A percentile compares a stretch with the other conserved stretches of the same genome.
These are phyloP conservation scores for Gymnothorax reevesii DNA, from an alignment of 2,797 vertebrate species.

Conservation along the genomic window DNA sequence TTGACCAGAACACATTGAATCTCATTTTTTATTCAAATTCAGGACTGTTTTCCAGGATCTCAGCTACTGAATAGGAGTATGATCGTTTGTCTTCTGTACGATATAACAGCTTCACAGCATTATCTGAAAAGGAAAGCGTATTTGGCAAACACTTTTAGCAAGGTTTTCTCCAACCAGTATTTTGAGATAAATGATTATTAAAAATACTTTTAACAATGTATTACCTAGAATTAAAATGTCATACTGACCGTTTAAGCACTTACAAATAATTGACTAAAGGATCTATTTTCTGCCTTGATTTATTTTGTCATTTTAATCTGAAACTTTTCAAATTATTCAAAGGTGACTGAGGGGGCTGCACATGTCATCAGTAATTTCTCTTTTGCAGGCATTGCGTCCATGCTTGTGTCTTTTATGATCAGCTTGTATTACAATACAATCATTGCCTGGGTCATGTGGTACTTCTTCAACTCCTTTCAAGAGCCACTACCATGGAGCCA, in stretches of 20 bases:
- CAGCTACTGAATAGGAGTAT: too few relatives aligned
- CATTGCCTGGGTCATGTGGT: conserved; percentile 95
- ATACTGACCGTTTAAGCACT: neutral
- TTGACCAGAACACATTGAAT: neutral
- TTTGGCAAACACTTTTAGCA: neutral
- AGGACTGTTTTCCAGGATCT: neutral
- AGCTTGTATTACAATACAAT: conserved; percentile 85
- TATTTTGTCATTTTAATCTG: neutral
- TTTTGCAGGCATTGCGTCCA: conserved; percentile 74
- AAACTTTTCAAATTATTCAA: neutral
- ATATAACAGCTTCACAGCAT: neutral
- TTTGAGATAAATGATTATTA: neutral
- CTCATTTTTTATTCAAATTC: neutral
- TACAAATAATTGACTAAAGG: neutral
- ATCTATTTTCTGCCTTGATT: neutral
- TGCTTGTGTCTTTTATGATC: conserved; percentile 80
- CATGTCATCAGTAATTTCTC: neutral
- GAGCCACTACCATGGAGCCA: conserved; percentile 84
- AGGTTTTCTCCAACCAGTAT: neutral
- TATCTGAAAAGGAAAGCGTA: neutral
- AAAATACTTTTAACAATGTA: neutral
- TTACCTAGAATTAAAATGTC: neutral
- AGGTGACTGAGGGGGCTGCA: neutral
- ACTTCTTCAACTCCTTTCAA: conserved; percentile 98
- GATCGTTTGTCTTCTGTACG: neutral